Evolutionary conservation across 2,888 invertebrate species (phyloP), one percentile per base, ranked within the genome.

Genomic region (Drosophila prostipennis): DNA sequence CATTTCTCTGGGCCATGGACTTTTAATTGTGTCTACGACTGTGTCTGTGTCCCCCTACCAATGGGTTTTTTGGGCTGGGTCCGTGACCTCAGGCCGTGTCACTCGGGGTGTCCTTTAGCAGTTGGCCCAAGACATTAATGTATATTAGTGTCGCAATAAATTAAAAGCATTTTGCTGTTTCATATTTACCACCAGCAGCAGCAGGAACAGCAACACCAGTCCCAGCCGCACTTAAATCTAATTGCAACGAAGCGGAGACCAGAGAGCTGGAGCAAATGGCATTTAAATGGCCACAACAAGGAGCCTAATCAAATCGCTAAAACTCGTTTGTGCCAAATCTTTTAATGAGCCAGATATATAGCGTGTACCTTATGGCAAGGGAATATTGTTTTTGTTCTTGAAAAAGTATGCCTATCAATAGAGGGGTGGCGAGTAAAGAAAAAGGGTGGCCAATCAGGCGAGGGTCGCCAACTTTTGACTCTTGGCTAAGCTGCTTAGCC

Each of bases 111-210:
- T 56, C 58, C 42, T 63, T 78, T 78, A 80, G 78, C 64, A 80
- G 80, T 83, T 78, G 78, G 75, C 84, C 80, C 71, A 78, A 74
- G 87, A 88, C 87, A 84, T 84, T 84, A 84, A 84, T 89, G 84
- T 84, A 74, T 84, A 88, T 84, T 84, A 84, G 84, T 84, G 89
- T 84, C 89, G 85, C 77, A 72, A 84, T 84, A 89, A 84, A 89
- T 89, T 84, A 89, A 89, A 76, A 84, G 89, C 89, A 80, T 89
- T 84, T 84, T 87, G 73, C 77, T 84, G 85, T 89, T 84, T 85
- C 87, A 84, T 89, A 84, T 87, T 89, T 88, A 68, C 75, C 63
- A 69, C 53, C 26, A 29, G 29, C 29, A 29, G 29, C 29, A 29
- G 26, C 26, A 69, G 51, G 23, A 29, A 7, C 29, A 29, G 29